Percentiles rank a stretch among this genome's conserved stretches.
These are phyloP conservation scores for Megastigmus dorsalis DNA, from an alignment of 2,888 invertebrate species.

Conservation along the genomic window DNA sequence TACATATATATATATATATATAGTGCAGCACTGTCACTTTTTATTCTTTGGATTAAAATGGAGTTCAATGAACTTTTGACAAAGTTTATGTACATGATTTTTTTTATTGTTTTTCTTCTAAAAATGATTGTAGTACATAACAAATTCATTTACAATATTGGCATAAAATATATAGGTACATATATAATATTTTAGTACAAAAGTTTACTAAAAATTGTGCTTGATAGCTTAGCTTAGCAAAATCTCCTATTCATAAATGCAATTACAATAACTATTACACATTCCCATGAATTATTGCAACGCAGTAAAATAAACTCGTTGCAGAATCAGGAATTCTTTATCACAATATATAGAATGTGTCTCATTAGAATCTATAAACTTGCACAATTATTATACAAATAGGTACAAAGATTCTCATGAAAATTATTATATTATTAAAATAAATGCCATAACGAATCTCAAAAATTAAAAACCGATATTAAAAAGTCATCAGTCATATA, in stretches of 20 bases:
- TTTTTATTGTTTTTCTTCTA: slow-evolving; percentile 49
- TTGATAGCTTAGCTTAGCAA: slow-evolving; percentile 28
- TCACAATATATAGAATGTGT: slow-evolving; percentile 31
- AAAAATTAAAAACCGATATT: background rate
- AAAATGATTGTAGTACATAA: slow-evolving; percentile 32
- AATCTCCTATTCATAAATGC: slow-evolving; percentile 35
- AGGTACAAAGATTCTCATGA: slow-evolving; percentile 10
- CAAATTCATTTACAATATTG: slow-evolving; percentile 37
- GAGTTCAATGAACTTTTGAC: slow-evolving; percentile 27
- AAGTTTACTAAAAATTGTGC: slow-evolving; percentile 59
- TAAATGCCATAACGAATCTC: slow-evolving; percentile 16
- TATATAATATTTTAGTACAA: slow-evolving; percentile 29
- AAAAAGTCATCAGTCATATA: background rate
- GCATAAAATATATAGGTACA: slow-evolving; percentile 8
- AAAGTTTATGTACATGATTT: slow-evolving; percentile 41
- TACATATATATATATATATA: background rate
- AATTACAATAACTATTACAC: slow-evolving; percentile 48
- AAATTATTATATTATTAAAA: slow-evolving; percentile 6
- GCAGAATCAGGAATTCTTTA: slow-evolving; percentile 25
- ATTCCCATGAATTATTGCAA: slow-evolving; percentile 42
- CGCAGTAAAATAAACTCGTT: slow-evolving; percentile 27
- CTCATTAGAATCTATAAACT: slow-evolving; percentile 32
- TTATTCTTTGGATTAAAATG: background rate
- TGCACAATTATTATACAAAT: slow-evolving; percentile 13
- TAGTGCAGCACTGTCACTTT: too few species aligned